A percentile compares a stretch with the other conserved stretches of the same genome.
Evolutionary conservation across 2,113 vertebrate species (phyloP).

Genomic region (Engraulis encrasicolus): DNA sequence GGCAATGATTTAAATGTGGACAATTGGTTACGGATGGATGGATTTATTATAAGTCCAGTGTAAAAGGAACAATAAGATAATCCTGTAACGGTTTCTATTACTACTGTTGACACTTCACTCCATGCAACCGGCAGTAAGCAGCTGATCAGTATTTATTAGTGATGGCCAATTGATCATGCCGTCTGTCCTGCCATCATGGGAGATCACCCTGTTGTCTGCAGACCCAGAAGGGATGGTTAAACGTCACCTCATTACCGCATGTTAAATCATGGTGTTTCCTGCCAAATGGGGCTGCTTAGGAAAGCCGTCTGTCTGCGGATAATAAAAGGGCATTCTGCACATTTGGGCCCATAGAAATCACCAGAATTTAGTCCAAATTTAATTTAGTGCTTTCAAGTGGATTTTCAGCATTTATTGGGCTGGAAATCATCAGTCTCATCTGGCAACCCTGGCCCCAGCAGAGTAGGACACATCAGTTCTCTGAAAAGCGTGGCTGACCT

Average conservation of each 20-base stretch:
- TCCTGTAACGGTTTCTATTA: neutral
- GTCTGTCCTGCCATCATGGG: neutral
- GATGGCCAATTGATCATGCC: neutral
- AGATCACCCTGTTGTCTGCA: neutral
- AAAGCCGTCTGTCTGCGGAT: too few species aligned
- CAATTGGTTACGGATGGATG: neutral
- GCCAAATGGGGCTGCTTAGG: too few species aligned
- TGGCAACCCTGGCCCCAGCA: too few species aligned
- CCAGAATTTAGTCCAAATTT: too few species aligned
- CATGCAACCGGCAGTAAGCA: neutral
- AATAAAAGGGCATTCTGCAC: too few species aligned
- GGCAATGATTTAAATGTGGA: neutral
- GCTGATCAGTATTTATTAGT: slow-evolving; percentile 5
- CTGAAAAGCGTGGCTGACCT: neutral
- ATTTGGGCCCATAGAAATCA: too few species aligned
- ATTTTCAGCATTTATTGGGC: too few species aligned
- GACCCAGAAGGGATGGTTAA: neutral
- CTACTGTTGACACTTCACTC: neutral
- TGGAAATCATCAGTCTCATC: too few species aligned
- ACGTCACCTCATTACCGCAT: neutral
- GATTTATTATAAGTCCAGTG: neutral
- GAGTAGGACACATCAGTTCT: neutral
- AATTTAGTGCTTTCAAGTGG: too few species aligned
- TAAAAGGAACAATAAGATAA: neutral
- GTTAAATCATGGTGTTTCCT: neutral